Evolutionary conservation across 2,888 invertebrate genomes (phyloP), one percentile per base, ranked within the genome.

Genomic region (Gari tellinella): DNA sequence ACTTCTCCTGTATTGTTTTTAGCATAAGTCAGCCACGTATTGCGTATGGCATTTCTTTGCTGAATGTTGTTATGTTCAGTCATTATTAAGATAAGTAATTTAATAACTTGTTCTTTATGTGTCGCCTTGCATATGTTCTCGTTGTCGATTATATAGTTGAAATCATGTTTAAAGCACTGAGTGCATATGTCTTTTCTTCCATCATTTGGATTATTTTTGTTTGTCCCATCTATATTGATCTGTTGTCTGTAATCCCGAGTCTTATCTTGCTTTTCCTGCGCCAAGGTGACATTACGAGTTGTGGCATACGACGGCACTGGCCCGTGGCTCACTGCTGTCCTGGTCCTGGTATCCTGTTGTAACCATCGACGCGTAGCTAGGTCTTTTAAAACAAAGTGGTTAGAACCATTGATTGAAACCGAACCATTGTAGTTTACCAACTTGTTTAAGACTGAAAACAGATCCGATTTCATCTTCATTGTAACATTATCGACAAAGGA

Each of bases 111-210:
- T 0, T 49, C 15, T 2, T 38, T 8, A 26, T 48, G 10, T 8
- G 40, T 38, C 17, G 37, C 43, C 14, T 67, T 58, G 43, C 81
- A 81, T 1, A 81, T 69, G 17, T 70, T 38, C 2, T 65, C 62
- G 53, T 79, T 79, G n/a, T 76, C 58, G 43, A 81, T 66, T 15
- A 72, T 25, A 51, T 78, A 81, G 41, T 69, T 69, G 64, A 79
- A 81, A 43, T 74, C 48, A 26, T 81, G 81, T 31, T 55, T 14
- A 66, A 82, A 82, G 51, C 81, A 82, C 15, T 38, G 26, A 14
- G 64, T 43, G 57, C 81, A 82, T 0, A 21, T 41, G 21, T 64
- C 53, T 37, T 72, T 55, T 51, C 72, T 48, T 14, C 19, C 41
- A 15, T 56, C 41, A 14, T 14, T 21, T 21, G 23, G 10, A 10